Evolutionary conservation across 2,888 invertebrate genomes (phyloP).

Genomic region (Scaptomyza flava): DNA sequence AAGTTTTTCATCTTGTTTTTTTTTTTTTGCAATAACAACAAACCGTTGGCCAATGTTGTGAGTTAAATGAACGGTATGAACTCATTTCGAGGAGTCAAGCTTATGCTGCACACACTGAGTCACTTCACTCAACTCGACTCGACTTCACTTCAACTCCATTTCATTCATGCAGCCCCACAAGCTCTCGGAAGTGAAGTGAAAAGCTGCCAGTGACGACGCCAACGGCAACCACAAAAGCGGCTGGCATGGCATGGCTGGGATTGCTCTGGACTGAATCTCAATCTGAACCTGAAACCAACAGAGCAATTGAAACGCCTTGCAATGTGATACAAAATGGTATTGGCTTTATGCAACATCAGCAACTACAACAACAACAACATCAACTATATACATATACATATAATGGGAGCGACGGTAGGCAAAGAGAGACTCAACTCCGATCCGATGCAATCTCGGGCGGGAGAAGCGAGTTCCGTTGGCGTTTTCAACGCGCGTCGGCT

Average conservation of each 20-base stretch:
- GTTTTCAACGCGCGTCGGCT: slow-evolving; percentile 45
- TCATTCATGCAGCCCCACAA: slow-evolving; percentile 61
- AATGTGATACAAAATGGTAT: slow-evolving; percentile 71
- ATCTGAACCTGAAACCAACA: slow-evolving; percentile 69
- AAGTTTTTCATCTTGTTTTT: slow-evolving; percentile 59
- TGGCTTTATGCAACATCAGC: slow-evolving; percentile 62
- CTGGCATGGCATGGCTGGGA: slow-evolving; percentile 24
- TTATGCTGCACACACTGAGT: slow-evolving; percentile 58
- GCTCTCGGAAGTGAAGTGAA: slow-evolving; percentile 73
- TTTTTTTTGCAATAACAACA: slow-evolving; percentile 20
- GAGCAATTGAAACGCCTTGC: slow-evolving; percentile 63
- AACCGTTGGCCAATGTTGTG: slow-evolving; percentile 40
- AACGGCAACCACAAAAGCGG: slow-evolving; percentile 65
- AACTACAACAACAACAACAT: slow-evolving; percentile 30
- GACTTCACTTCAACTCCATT: slow-evolving; percentile 14
- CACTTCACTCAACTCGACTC: slow-evolving; percentile 34
- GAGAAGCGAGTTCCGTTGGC: slow-evolving; percentile 56
- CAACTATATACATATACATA: slow-evolving; percentile 2
- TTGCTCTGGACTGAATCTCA: slow-evolving; percentile 43
- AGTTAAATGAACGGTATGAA: slow-evolving; percentile 72
- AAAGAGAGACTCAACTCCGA: slow-evolving; percentile 6
- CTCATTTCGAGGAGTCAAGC: slow-evolving; percentile 75
- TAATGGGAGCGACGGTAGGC: slow-evolving; percentile 49
- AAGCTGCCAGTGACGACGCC: slow-evolving; percentile 48
- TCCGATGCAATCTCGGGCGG: slow-evolving; percentile 27